A percentile compares a stretch with the other conserved stretches of the same genome.
phyloP scores from a whole-genome alignment of 2,797 vertebrate genomes.

The Danio aesculapii region DNA sequence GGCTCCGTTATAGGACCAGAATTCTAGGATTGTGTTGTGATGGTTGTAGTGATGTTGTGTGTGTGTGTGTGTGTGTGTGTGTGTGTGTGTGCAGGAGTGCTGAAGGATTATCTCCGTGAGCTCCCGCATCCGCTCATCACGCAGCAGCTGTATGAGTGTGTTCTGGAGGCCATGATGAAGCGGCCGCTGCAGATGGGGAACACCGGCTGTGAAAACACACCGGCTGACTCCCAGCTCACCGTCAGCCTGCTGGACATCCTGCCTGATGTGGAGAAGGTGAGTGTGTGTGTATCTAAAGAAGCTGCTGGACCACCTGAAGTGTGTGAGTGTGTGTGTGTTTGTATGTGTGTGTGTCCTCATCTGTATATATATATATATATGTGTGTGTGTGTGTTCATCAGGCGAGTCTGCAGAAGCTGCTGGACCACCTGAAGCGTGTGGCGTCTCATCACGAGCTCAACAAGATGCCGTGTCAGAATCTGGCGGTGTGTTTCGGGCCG shows the following conservation, averaged over 20 bases:
- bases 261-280: slow-evolving; percentile 91
- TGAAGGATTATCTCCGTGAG: slow-evolving; percentile 97
- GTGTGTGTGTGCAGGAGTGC: slow-evolving; percentile 81
- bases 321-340: background rate
- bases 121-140: slow-evolving; percentile 94
- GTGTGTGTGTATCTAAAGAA: too few species aligned
- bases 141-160: slow-evolving; percentile 91
- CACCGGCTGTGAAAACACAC: slow-evolving; percentile 88
- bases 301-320: too few species aligned
- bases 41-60: too few species aligned
- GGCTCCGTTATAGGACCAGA: too few species aligned
- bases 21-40: too few species aligned
- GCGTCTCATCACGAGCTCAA: slow-evolving; percentile 94
- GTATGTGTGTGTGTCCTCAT: background rate
- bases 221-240: slow-evolving; percentile 83
- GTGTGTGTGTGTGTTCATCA: slow-evolving; percentile 61
- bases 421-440: slow-evolving; percentile 95
- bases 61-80: background rate
- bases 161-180: slow-evolving; percentile 88
- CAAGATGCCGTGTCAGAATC: slow-evolving; percentile 99
- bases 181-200: slow-evolving; percentile 88
- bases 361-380: background rate
- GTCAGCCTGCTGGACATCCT: slow-evolving; percentile 88
- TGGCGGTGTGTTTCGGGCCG: slow-evolving; percentile 97
- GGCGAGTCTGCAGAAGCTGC: slow-evolving; percentile 91